Evolutionary conservation across 2,113 vertebrate species (phyloP), one percentile per base, ranked within the genome.

Genomic region (Burhinus bistriatus): DNA sequence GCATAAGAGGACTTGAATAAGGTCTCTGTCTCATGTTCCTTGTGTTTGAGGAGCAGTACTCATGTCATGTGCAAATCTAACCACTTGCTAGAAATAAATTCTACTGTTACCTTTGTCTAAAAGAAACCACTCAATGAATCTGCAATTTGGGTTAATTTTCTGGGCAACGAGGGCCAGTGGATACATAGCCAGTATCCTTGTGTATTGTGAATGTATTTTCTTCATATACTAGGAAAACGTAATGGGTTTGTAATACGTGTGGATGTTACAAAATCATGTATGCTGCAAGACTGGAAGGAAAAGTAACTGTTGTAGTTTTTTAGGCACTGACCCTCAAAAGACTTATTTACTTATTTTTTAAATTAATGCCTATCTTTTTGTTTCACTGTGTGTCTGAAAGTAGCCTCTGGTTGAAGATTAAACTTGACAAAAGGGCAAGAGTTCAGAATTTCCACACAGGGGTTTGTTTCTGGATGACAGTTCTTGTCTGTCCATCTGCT

Each of bases 181-280:
- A 0, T 59, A 1, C 11, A 23, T 49, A 2, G 54, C 16, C 30
- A 70, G 16, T 71, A 29, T 25, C 49, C 59, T 76, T 81, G 45
- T 42, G 23, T 68, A 40, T 34, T 11, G 2, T n/a, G n/a, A 51
- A 26, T 44, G 12, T 49, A 2, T 72, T 5, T 80, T 51, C 61
- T 32, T 8, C 7, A 2, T 59, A 7, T 29, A 22, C 16, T n/a
- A 42, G 26, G 75, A 72, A 19, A 69, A 49, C 3, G 0, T 26
- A 12, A 11, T 69, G 36, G 49, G 9, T 5, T 57, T 83, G 20
- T 62, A 26, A 6, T 38, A 8, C 2, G 1, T 44, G 21, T 34
- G 45, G 12, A 5, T 70, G 3, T 44, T 86, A 44, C 2, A 72
- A 89, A 87, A 88, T 62, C 0, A 0, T 40, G 9, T 23, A 34